A percentile compares a stretch with the other conserved stretches of the same genome.
phyloP scores from a whole-genome alignment of 2,888 invertebrate genomes.

The Drosophila histrio region DNA sequence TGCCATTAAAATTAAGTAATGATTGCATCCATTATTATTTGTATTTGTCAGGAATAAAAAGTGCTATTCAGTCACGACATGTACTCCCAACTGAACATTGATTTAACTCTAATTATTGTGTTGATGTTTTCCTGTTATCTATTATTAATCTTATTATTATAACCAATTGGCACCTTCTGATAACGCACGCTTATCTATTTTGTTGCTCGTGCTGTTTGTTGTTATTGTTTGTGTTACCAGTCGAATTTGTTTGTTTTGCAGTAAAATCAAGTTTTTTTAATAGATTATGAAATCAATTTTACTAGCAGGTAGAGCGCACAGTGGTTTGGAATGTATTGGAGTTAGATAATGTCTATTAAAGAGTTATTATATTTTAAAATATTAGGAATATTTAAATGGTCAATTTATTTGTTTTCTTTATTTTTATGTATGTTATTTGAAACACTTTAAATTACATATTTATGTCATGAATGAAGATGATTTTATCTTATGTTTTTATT shows the following conservation, averaged over 20 bases:
- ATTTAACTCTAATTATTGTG: constrained; percentile 23
- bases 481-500: too few species aligned
- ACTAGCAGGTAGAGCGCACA: constrained; percentile 21
- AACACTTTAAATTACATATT: too few species aligned
- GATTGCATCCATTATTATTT: neutral
- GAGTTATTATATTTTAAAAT: neutral
- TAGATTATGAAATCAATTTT: constrained; percentile 54
- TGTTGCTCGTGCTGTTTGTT: constrained; percentile 6
- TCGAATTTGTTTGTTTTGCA: constrained; percentile 44
- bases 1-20: constrained; percentile 88
- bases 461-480: too few species aligned
- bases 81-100: neutral
- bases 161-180: constrained; percentile 68
- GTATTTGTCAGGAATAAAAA: constrained; percentile 55
- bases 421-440: too few species aligned
- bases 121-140: constrained; percentile 27
- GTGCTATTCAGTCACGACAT: neutral
- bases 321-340: constrained; percentile 4
- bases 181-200: constrained; percentile 46
- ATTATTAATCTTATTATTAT: constrained; percentile 26
- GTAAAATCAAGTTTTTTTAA: constrained; percentile 26
- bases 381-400: neutral
- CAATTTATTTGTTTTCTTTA: too few species aligned
- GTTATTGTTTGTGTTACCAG: constrained; percentile 35
- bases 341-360: neutral